A percentile compares a stretch with the other conserved stretches of the same genome.
phyloP scores from a whole-genome alignment of 2,888 invertebrate genomes.

The Micropterix aruncella region DNA sequence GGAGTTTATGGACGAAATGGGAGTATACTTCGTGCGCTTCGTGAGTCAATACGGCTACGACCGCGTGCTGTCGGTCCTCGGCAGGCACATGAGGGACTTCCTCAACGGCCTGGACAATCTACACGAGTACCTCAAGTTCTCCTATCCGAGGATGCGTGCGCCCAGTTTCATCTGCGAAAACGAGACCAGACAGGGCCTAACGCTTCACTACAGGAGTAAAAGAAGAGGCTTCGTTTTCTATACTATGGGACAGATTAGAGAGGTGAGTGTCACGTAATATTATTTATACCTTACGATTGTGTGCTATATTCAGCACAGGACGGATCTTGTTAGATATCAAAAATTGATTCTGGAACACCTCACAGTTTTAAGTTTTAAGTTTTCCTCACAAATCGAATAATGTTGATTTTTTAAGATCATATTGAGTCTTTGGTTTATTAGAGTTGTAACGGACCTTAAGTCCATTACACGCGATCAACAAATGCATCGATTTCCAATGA shows the following conservation, averaged over 20 bases:
- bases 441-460: too few relatives aligned
- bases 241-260: constrained; percentile 91
- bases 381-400: too few relatives aligned
- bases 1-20: constrained; percentile 90
- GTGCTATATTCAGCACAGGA: too few relatives aligned
- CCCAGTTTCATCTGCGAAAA: constrained; percentile 97
- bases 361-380: too few relatives aligned
- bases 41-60: constrained; percentile 94
- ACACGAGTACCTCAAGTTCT: constrained; percentile 94
- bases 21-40: constrained; percentile 85
- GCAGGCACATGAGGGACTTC: constrained; percentile 90
- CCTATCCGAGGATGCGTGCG: constrained; percentile 78
- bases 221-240: constrained; percentile 90
- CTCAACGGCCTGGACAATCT: constrained; percentile 92
- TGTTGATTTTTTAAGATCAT: too few relatives aligned
- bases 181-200: constrained; percentile 83
- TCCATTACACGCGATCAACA: too few relatives aligned
- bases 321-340: too few relatives aligned
- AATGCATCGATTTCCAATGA: too few relatives aligned
- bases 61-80: constrained; percentile 75
- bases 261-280: constrained; percentile 32
- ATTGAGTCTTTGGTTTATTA: too few relatives aligned
- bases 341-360: too few relatives aligned
- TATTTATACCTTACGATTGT: too few relatives aligned
- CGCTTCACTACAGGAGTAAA: constrained; percentile 87